Conservation (phyloP, 2,113 vertebrate species). For the Cyrtonyx montezumae region DNA sequence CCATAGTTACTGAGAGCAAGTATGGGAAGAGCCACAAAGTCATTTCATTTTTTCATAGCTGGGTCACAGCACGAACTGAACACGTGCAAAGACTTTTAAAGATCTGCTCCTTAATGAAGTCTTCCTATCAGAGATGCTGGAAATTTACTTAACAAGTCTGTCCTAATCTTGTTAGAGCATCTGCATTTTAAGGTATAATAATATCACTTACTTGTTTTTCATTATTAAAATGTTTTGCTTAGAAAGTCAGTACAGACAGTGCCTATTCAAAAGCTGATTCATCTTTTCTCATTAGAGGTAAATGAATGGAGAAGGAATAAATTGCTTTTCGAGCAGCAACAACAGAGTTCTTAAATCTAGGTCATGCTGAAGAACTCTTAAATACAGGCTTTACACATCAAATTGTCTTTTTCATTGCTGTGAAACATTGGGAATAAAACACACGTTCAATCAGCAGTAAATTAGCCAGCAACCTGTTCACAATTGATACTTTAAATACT, state of each 20-base stretch:
- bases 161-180: slow-evolving; percentile 39
- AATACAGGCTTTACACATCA: not conserved
- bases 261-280: slow-evolving; percentile 69
- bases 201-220: slow-evolving; percentile 54
- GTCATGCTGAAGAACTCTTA: slow-evolving; percentile 65
- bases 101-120: not conserved
- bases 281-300: slow-evolving; percentile 70
- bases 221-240: slow-evolving; percentile 74
- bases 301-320: slow-evolving; percentile 58
- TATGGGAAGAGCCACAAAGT: slow-evolving; percentile 3
- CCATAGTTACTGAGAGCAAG: slow-evolving; percentile 19
- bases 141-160: slow-evolving; percentile 41
- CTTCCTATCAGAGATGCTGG: not conserved
- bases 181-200: slow-evolving; percentile 44
- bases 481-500: not conserved
- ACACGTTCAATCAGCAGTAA: slow-evolving; percentile 22
- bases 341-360: slow-evolving; percentile 78
- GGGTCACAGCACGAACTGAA: not conserved
- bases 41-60: not conserved
- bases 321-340: slow-evolving; percentile 72
- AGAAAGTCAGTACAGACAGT: slow-evolving; percentile 53
- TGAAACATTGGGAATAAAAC: slow-evolving; percentile 12
- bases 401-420: not conserved
- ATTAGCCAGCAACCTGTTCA: not conserved
- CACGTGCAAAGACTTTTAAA: not conserved